Conservation (phyloP, 2,888 invertebrate genomes). For the Heliconius aoede region DNA sequence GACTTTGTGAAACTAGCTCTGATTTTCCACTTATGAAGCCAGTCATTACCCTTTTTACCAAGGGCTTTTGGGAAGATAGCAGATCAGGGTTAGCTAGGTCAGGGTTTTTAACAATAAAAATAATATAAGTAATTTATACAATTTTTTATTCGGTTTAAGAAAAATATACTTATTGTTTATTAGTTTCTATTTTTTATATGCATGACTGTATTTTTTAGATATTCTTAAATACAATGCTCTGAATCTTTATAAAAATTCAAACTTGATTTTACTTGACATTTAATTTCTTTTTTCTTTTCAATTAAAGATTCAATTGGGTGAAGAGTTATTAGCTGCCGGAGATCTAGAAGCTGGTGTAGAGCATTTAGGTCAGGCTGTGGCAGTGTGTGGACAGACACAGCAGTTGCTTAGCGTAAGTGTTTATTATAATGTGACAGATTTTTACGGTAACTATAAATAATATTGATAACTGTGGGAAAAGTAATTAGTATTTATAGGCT, state of each 20-base stretch:
- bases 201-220: too few relatives aligned
- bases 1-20: too few relatives aligned
- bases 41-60: too few relatives aligned
- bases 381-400: slow-evolving; percentile 97
- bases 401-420: slow-evolving; percentile 89
- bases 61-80: too few relatives aligned
- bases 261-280: not conserved
- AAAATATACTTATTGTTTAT: not conserved
- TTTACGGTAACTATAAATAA: not conserved
- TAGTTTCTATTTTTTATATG: not conserved
- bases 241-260: not conserved
- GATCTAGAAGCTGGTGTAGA: slow-evolving; percentile 96
- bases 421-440: not conserved
- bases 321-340: slow-evolving; percentile 93
- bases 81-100: too few relatives aligned
- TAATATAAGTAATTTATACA: not conserved
- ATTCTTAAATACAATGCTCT: not conserved
- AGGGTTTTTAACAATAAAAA: too few relatives aligned
- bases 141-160: not conserved
- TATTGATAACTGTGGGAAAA: not conserved
- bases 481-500: too few relatives aligned
- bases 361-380: slow-evolving; percentile 98
- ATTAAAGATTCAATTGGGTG: slow-evolving; percentile 94
- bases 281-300: not conserved
- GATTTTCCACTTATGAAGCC: too few relatives aligned